Conservation (phyloP, 2,888 invertebrate species). For the Ceramica pisi region DNA sequence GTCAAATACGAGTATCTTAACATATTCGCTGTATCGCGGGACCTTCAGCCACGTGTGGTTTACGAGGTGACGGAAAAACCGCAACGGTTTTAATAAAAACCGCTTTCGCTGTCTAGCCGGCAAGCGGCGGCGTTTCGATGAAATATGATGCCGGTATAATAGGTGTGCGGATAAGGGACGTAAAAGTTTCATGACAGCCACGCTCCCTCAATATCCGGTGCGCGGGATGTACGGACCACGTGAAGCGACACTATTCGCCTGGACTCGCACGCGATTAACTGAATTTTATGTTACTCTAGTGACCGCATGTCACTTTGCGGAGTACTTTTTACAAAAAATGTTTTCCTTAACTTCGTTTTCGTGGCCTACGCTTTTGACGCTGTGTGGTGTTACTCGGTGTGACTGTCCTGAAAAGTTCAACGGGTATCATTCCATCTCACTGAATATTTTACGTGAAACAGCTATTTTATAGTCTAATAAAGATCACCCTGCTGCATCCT, state of each 20-base stretch:
- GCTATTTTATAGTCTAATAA: too few species aligned
- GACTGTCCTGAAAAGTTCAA: conserved; percentile 4
- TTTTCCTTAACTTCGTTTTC: conserved; percentile 51
- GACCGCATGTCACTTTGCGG: conserved; percentile 41
- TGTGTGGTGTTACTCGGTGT: neutral
- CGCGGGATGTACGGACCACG: conserved; percentile 35
- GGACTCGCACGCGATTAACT: conserved; percentile 65
- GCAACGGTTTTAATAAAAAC: conserved; percentile 72
- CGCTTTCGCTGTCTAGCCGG: conserved; percentile 59
- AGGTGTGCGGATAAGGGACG: conserved; percentile 73
- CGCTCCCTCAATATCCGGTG: conserved; percentile 72
- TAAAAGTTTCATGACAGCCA: conserved; percentile 77
- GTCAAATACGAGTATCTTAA: conserved; percentile 40
- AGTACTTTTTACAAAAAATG: conserved; percentile 32
- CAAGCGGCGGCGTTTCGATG: conserved; percentile 64
- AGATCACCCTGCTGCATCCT: neutral
- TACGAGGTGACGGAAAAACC: conserved; percentile 71
- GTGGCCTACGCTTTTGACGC: neutral
- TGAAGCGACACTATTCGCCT: conserved; percentile 54
- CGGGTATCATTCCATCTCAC: neutral
- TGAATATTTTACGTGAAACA: neutral
- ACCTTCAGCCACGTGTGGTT: conserved; percentile 66
- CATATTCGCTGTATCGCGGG: conserved; percentile 50
- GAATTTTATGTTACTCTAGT: conserved; percentile 64
- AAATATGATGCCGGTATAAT: conserved; percentile 74